phyloP scores from a whole-genome alignment of 2,113 vertebrate species.

The Pygathrix nemaeus region DNA sequence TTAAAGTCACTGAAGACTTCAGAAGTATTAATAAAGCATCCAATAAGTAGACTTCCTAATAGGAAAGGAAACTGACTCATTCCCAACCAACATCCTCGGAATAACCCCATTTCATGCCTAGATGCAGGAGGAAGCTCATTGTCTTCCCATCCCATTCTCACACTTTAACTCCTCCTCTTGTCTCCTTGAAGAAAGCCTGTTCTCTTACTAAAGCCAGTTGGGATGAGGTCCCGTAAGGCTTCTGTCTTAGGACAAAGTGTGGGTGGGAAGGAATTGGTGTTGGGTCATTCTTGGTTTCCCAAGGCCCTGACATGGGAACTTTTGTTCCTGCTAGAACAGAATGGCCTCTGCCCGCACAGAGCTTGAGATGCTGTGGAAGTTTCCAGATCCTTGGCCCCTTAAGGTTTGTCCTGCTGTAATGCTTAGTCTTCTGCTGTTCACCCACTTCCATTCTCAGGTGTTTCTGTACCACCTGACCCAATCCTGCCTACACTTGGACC shows the following conservation, averaged over 20 bases:
- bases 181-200: neutral
- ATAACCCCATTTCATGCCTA: neutral
- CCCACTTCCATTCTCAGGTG: slow-evolving; percentile 7
- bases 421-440: neutral
- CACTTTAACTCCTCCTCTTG: too few relatives aligned
- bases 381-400: too few relatives aligned
- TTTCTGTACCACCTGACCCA: slow-evolving; percentile 58
- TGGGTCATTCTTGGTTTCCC: neutral
- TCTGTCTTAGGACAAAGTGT: neutral
- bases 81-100: neutral
- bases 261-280: neutral
- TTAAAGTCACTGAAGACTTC: neutral
- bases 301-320: neutral
- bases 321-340: neutral
- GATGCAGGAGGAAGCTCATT: neutral
- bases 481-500: neutral
- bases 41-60: neutral
- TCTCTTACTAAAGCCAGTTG: neutral
- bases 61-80: neutral
- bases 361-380: neutral
- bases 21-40: neutral
- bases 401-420: rapidly evolving
- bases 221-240: neutral
- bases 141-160: neutral
- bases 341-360: neutral